Conservation (phyloP, 2,113 vertebrate genomes). For the Megaceryle torquata region DNA sequence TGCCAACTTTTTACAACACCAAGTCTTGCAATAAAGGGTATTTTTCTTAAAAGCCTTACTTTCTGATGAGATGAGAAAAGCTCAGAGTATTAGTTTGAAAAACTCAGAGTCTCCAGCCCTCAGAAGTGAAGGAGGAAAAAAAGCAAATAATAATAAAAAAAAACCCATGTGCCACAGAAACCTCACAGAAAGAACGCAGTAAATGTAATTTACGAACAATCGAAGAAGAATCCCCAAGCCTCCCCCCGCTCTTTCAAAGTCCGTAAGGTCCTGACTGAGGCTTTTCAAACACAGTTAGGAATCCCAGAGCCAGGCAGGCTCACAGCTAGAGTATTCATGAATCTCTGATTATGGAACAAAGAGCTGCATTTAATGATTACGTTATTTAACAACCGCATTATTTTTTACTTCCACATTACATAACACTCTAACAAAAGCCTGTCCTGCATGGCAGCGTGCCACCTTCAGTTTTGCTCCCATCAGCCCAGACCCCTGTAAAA, state of each 20-base stretch:
- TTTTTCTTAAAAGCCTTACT: background rate
- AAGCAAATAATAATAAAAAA: background rate
- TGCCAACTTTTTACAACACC: background rate
- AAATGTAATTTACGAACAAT: background rate
- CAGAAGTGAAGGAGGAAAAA: background rate
- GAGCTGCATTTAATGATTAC: constrained; percentile 34
- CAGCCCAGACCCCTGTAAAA: background rate
- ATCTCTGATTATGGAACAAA: constrained; percentile 50
- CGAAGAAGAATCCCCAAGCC: background rate
- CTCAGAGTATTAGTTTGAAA: background rate
- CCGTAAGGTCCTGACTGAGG: background rate
- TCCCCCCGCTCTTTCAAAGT: background rate
- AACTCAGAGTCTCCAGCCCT: background rate
- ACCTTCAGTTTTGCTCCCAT: background rate
- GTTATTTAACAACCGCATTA: constrained; percentile 38
- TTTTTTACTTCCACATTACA: constrained; percentile 50
- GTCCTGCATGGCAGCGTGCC: background rate
- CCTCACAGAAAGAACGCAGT: background rate
- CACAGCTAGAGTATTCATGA: constrained; percentile 48
- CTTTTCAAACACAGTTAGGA: background rate
- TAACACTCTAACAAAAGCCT: constrained; percentile 29
- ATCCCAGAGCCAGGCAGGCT: background rate
- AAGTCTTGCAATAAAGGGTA: background rate
- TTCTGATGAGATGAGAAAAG: background rate
- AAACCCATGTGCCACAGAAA: background rate